These are phyloP conservation scores for Myxocyprinus asiaticus DNA, from an alignment of 2,113 vertebrate species.

Conservation along the genomic window DNA sequence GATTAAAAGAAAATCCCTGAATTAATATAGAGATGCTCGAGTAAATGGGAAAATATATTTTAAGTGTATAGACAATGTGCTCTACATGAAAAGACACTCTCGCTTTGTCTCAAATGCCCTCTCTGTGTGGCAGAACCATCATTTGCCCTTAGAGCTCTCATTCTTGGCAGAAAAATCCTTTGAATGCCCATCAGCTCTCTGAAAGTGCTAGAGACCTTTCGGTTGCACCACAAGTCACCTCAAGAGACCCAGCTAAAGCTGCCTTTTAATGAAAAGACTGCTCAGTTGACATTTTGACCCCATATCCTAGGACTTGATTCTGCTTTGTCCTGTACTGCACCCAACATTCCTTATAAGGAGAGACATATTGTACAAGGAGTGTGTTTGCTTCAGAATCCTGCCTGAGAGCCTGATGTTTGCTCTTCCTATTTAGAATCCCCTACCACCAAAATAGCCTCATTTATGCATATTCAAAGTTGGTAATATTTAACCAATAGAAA, in stretches of 20 bases:
- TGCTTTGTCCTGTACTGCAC: conserved; percentile 13
- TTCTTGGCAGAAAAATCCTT: neutral
- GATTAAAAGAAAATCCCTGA: conserved; percentile 33
- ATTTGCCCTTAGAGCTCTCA: neutral
- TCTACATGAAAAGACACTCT: neutral
- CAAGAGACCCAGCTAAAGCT: neutral
- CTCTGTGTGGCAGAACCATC: neutral
- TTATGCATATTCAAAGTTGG: neutral
- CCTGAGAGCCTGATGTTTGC: neutral
- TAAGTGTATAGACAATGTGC: neutral
- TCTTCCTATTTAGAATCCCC: neutral
- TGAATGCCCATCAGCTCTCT: neutral
- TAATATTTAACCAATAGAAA: neutral
- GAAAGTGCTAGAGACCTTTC: neutral
- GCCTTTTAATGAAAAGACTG: neutral
- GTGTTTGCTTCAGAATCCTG: conserved; percentile 10
- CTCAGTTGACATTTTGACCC: too few species aligned
- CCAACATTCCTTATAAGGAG: conserved; percentile 8
- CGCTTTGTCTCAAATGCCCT: neutral
- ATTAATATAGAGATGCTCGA: conserved; percentile 27
- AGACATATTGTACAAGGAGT: neutral
- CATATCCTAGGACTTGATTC: neutral
- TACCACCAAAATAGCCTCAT: neutral
- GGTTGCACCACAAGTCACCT: neutral
- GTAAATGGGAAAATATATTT: neutral